These are phyloP conservation scores for Dryobates pubescens DNA, from an alignment of 2,797 vertebrate species.

Conservation along the genomic window DNA sequence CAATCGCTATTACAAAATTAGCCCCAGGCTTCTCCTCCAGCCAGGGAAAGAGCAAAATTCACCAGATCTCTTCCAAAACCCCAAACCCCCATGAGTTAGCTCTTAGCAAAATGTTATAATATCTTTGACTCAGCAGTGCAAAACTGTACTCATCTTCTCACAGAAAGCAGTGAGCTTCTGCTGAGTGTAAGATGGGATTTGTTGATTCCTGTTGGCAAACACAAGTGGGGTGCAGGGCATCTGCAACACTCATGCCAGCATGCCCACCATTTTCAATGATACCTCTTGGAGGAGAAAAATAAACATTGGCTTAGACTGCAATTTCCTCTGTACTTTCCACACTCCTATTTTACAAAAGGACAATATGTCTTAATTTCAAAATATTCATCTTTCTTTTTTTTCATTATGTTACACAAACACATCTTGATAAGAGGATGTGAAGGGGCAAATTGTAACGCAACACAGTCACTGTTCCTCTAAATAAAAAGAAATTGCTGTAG, in stretches of 20 bases:
- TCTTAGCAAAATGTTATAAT: not conserved
- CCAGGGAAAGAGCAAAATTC: not conserved
- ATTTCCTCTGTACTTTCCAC: not conserved
- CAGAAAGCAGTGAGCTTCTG: not conserved
- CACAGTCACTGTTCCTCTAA: not conserved
- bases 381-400: not conserved
- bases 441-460: not conserved
- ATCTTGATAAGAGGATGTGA: not conserved
- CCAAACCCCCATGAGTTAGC: fast-evolving
- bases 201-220: not conserved
- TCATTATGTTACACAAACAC: not conserved
- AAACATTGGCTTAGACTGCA: not conserved
- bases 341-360: not conserved
- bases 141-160: not conserved
- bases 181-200: not conserved
- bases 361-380: not conserved
- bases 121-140: not conserved
- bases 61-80: fast-evolving
- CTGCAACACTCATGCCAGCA: fast-evolving
- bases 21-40: not conserved
- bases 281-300: not conserved
- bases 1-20: not conserved
- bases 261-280: not conserved
- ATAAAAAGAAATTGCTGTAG: not conserved
- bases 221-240: fast-evolving